Evolutionary conservation across 2,888 invertebrate genomes (phyloP).

Genomic region (Aethes cnicana): DNA sequence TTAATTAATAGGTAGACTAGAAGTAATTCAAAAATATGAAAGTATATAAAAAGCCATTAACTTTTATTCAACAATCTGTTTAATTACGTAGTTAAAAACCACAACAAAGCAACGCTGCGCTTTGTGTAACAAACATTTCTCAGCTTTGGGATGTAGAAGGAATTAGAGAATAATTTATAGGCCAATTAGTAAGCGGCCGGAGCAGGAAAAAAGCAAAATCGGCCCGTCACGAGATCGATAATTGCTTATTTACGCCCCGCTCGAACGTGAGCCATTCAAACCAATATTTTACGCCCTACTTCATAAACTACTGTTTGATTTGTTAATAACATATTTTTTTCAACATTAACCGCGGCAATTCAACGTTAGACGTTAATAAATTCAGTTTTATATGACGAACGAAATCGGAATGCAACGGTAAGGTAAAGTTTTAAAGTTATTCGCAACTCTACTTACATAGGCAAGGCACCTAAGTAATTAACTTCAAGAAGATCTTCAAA

Average conservation of each 20-base stretch:
- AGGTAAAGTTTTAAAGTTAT: no score
- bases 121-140: slow-evolving; percentile 39
- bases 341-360: no score
- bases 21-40: background rate
- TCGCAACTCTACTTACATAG: no score
- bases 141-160: slow-evolving; percentile 46
- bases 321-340: no score
- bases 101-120: no score
- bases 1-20: background rate
- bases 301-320: slow-evolving; percentile 19
- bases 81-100: slow-evolving; percentile 1
- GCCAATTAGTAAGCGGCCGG: slow-evolving; percentile 57
- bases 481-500: no score
- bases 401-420: no score
- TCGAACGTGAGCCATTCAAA: slow-evolving; percentile 18
- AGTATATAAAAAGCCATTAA: background rate
- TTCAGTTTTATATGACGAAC: no score
- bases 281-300: slow-evolving; percentile 26
- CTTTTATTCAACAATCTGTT: background rate
- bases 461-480: no score
- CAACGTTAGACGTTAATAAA: no score
- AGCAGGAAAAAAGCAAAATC: slow-evolving; percentile 55
- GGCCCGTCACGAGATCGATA: slow-evolving; percentile 53
- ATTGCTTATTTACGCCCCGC: slow-evolving; percentile 61
- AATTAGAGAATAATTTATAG: slow-evolving; percentile 61